These are phyloP conservation scores for Bombycilla garrulus DNA, from an alignment of 2,113 vertebrate species.

Conservation along the genomic window DNA sequence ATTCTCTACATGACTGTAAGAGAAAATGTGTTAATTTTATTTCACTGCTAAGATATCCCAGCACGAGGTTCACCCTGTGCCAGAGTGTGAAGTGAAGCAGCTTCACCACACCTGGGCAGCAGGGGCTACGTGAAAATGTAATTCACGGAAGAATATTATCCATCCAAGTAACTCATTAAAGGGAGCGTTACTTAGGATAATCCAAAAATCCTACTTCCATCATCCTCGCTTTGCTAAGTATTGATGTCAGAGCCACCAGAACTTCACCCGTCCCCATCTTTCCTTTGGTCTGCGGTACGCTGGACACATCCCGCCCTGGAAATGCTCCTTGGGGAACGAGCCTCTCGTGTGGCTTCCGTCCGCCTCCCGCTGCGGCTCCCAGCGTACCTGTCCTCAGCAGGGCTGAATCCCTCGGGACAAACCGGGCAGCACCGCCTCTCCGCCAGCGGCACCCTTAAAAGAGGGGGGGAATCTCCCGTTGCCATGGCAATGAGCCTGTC, in stretches of 20 bases:
- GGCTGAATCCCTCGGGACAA: background rate
- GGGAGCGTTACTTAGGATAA: background rate
- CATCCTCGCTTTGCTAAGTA: background rate
- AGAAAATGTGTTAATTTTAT: background rate
- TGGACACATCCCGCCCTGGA: background rate
- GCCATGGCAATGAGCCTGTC: conserved; percentile 44
- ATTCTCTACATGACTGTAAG: background rate
- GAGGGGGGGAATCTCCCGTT: background rate
- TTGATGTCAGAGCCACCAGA: background rate
- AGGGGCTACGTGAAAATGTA: background rate
- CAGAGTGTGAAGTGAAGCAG: background rate
- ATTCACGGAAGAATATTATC: background rate
- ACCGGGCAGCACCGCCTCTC: background rate
- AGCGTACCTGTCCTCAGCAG: background rate
- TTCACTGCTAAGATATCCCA: background rate
- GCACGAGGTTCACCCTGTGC: background rate
- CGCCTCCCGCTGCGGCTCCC: fast-evolving
- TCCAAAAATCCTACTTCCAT: background rate
- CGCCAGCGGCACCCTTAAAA: background rate
- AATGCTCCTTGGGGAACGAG: fast-evolving
- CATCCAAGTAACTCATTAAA: background rate
- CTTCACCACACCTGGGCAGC: background rate
- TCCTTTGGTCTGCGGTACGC: background rate
- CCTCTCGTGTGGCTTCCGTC: background rate
- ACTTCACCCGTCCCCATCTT: background rate